These are phyloP conservation scores for Plebejus anna DNA, from an alignment of 2,888 invertebrate genomes.

Conservation along the genomic window DNA sequence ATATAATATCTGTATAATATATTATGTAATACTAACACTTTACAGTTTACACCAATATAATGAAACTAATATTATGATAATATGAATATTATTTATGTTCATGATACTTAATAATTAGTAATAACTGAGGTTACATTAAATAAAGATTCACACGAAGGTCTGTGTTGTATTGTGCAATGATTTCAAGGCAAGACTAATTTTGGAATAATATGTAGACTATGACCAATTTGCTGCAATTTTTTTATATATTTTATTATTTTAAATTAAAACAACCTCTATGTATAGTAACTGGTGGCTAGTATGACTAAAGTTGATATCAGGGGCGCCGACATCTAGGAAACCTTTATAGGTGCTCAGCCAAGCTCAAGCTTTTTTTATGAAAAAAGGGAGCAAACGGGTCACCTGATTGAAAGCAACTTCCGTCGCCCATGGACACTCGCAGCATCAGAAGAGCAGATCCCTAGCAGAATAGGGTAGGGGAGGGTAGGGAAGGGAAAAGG, in stretches of 20 bases:
- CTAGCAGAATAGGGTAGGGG: too few species aligned
- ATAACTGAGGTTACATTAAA: neutral
- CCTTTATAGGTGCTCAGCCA: too few species aligned
- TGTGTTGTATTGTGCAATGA: neutral
- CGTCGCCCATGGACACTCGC: too few species aligned
- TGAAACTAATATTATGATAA: neutral
- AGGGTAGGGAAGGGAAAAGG: too few species aligned
- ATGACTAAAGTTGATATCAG: neutral
- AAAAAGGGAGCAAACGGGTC: too few species aligned
- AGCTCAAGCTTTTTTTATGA: neutral
- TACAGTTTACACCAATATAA: neutral
- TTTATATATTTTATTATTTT: neutral
- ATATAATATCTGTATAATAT: too few species aligned
- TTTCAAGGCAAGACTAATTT: neutral
- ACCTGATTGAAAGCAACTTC: too few species aligned
- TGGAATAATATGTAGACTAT: neutral
- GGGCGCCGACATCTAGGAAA: neutral
- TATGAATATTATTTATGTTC: neutral
- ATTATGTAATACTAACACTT: neutral
- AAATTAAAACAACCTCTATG: neutral
- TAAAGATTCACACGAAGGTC: neutral
- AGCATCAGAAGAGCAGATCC: too few species aligned
- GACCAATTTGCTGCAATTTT: neutral
- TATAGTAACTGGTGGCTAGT: neutral
- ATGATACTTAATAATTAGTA: neutral